These are phyloP conservation scores for Archivesica marissinica DNA, from an alignment of 1,140 invertebrate genomes.

Conservation along the genomic window DNA sequence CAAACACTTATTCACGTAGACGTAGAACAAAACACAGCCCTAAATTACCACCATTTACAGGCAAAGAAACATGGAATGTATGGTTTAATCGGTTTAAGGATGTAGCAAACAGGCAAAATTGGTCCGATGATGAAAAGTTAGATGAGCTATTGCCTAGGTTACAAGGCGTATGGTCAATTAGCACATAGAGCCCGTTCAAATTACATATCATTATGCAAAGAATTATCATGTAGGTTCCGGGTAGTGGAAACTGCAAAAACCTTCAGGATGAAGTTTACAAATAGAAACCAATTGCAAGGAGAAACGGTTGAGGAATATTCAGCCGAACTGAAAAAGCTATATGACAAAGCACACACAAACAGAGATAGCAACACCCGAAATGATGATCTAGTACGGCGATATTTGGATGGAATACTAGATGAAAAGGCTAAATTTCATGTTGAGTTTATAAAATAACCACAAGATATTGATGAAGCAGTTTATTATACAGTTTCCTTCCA, in stretches of 20 bases:
- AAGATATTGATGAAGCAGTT: conserved; percentile 57
- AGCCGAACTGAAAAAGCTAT: conserved; percentile 55
- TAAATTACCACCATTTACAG: conserved; percentile 60
- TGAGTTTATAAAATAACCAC: conserved; percentile 54
- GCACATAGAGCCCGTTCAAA: conserved; percentile 1
- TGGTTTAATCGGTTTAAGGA: conserved; percentile 52
- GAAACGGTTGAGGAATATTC: conserved; percentile 61
- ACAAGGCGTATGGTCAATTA: conserved; percentile 55
- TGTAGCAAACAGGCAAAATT: conserved; percentile 36
- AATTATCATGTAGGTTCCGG: conserved; percentile 53
- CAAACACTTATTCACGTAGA: background rate
- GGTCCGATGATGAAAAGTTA: conserved; percentile 29
- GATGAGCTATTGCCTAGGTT: conserved; percentile 60
- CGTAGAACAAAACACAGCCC: background rate
- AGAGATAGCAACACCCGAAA: conserved; percentile 46
- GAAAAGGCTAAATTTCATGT: conserved; percentile 48
- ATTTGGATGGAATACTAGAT: conserved; percentile 42
- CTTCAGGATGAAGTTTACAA: conserved; percentile 48
- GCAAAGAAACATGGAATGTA: conserved; percentile 55
- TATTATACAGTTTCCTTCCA: conserved; percentile 33
- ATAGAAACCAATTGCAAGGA: conserved; percentile 22
- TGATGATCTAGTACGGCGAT: conserved; percentile 51
- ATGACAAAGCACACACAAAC: conserved; percentile 56
- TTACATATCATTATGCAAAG: conserved; percentile 42
- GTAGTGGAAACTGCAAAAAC: conserved; percentile 54